Evolutionary conservation across 2,797 vertebrate species (phyloP).

Genomic region (Helarctos malayanus): DNA sequence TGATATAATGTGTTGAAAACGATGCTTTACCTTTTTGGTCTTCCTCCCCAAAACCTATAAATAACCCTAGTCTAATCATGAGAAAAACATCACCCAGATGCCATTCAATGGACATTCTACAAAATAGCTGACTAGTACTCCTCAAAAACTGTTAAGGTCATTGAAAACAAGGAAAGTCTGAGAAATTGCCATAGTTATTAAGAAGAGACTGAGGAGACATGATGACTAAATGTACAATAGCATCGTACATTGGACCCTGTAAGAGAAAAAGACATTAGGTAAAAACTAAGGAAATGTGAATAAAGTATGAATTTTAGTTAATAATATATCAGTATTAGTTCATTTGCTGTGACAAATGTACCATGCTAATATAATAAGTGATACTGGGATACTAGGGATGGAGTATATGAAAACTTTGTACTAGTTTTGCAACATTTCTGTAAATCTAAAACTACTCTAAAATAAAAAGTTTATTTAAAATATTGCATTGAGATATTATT

Average conservation of each 20-base stretch:
- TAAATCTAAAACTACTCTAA: constrained; percentile 59
- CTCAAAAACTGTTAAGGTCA: constrained; percentile 56
- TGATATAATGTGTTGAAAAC: constrained; percentile 34
- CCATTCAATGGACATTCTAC: background rate
- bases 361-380: background rate
- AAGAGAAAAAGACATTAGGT: constrained; percentile 42
- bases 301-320: constrained; percentile 59
- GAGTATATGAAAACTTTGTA: background rate
- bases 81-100: constrained; percentile 46
- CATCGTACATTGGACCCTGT: background rate
- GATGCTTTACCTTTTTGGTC: constrained; percentile 50
- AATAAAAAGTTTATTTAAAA: constrained; percentile 49
- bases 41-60: constrained; percentile 11
- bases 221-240: background rate
- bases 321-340: constrained; percentile 25
- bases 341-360: constrained; percentile 34
- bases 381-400: background rate
- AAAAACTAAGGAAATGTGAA: constrained; percentile 56
- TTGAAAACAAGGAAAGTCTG: constrained; percentile 11
- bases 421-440: background rate
- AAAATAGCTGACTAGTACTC: background rate
- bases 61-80: constrained; percentile 15
- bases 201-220: background rate
- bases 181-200: background rate
- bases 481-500: constrained; percentile 35